Evolutionary conservation across 2,113 vertebrate genomes (phyloP).

Genomic region (Alectura lathami): DNA sequence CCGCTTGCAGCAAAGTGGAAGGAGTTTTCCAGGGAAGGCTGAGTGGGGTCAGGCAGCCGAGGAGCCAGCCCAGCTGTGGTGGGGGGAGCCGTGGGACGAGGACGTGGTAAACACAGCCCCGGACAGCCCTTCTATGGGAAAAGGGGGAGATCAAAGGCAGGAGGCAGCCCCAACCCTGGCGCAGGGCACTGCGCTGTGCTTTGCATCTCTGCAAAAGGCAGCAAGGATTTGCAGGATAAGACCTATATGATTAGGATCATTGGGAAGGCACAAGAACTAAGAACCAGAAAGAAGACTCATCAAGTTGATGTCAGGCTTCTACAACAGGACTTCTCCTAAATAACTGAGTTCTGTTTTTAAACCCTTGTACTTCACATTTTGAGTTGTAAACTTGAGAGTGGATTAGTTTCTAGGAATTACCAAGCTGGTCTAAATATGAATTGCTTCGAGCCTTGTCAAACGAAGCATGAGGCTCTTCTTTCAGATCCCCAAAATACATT

Average conservation of each 20-base stretch:
- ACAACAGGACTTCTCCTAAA: not conserved
- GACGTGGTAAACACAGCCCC: not conserved
- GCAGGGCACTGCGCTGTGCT: no score
- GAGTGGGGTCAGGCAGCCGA: not conserved
- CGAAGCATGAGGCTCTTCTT: not conserved
- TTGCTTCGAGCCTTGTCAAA: not conserved
- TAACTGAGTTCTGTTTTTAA: not conserved
- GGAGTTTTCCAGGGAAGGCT: not conserved
- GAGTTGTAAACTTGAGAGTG: not conserved
- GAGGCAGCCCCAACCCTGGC: no score
- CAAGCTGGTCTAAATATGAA: not conserved
- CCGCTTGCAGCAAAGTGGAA: not conserved
- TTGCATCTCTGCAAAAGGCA: not conserved
- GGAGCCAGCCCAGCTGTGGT: not conserved
- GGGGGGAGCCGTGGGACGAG: not conserved
- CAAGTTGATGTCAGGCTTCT: not conserved
- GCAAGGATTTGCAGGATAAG: not conserved
- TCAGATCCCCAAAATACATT: not conserved
- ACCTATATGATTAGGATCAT: not conserved
- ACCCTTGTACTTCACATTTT: not conserved
- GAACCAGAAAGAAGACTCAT: not conserved
- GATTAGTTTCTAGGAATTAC: not conserved
- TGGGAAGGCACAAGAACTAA: not conserved
- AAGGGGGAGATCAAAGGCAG: not conserved
- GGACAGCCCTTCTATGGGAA: not conserved